Conservation (phyloP, 2,888 invertebrate genomes). For the Archips crataeganus region DNA sequence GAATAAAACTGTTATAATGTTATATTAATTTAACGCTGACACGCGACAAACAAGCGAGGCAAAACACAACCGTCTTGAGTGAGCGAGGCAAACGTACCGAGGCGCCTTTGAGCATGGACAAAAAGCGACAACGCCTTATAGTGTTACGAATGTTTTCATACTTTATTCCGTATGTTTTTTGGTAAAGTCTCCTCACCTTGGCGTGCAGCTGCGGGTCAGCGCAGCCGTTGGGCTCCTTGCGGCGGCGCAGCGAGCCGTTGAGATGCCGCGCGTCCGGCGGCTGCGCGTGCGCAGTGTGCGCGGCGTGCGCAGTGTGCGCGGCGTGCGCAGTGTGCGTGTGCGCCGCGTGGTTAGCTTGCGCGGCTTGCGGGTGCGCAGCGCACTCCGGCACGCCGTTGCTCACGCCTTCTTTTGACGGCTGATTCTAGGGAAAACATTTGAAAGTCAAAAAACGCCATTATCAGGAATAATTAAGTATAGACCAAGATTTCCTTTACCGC, state of each 20-base stretch:
- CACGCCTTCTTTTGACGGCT: conserved; percentile 46
- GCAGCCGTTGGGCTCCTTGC: conserved; percentile 66
- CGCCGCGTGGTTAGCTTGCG: not conserved
- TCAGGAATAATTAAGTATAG: too few species aligned
- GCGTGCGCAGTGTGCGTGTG: not conserved
- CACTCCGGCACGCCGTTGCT: conserved; percentile 9
- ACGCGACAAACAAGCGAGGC: too few species aligned
- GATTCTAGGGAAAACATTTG: conserved; percentile 41
- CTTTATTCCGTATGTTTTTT: not conserved
- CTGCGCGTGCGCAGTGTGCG: too few species aligned
- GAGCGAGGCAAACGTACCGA: too few species aligned
- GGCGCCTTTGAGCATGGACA: too few species aligned
- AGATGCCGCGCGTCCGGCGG: conserved; percentile 55
- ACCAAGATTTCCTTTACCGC: too few species aligned
- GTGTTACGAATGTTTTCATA: too few species aligned
- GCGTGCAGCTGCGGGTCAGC: conserved; percentile 59
- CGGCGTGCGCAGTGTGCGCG: not conserved
- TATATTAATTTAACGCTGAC: too few species aligned
- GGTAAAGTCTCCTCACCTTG: conserved; percentile 55
- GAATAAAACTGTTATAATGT: too few species aligned
- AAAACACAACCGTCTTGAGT: too few species aligned
- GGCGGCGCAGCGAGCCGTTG: conserved; percentile 68
- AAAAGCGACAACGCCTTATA: too few species aligned
- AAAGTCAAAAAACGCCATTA: not conserved
- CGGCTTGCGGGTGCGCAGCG: conserved; percentile 11